phyloP scores from a whole-genome alignment of 2,797 vertebrate species.

The Pelochelys cantorii region DNA sequence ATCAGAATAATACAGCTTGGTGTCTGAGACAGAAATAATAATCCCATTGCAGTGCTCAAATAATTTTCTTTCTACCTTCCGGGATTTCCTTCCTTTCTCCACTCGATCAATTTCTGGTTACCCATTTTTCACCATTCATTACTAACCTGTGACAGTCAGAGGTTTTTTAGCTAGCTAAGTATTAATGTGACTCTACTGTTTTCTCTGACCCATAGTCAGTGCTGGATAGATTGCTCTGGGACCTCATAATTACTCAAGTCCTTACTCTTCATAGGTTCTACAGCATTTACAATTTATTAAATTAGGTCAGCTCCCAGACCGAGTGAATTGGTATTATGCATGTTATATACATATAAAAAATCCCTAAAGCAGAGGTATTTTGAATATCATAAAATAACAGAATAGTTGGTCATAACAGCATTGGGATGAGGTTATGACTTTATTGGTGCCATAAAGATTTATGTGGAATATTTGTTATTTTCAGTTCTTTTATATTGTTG shows the following conservation, averaged over 20 bases:
- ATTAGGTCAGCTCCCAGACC: neutral
- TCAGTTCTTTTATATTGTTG: neutral
- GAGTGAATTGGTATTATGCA: neutral
- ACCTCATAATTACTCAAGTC: neutral
- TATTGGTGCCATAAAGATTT: neutral
- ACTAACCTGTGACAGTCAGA: neutral
- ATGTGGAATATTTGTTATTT: neutral
- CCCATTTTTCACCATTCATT: slow-evolving; percentile 30
- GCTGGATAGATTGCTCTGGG: slow-evolving; percentile 21
- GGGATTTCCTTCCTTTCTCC: slow-evolving; percentile 25
- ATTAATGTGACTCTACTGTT: slow-evolving; percentile 24
- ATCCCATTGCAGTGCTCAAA: slow-evolving; percentile 39
- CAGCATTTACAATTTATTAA: neutral
- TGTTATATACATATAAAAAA: neutral
- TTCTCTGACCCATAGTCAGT: neutral
- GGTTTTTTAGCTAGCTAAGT: slow-evolving; percentile 3
- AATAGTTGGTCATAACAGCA: neutral
- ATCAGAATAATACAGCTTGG: slow-evolving; percentile 44
- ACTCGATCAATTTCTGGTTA: neutral
- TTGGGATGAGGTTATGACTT: neutral
- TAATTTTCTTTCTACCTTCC: neutral
- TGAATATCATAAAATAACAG: neutral
- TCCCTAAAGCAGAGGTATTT: neutral
- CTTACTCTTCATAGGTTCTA: neutral
- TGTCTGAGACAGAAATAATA: slow-evolving; percentile 41